phyloP scores from a whole-genome alignment of 2,888 invertebrate species.

The Ochropacha duplaris region DNA sequence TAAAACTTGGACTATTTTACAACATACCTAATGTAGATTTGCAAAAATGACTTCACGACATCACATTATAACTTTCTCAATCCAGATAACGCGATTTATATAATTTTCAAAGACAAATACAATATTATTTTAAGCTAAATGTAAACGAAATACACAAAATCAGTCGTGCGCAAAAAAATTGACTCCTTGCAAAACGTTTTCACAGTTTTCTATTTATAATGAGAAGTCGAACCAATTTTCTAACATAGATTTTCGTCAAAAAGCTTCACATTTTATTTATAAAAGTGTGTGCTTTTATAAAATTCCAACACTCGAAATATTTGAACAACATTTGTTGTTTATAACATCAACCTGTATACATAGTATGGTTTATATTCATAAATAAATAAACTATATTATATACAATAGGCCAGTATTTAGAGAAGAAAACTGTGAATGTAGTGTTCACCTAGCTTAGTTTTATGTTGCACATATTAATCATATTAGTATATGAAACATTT shows the following conservation, averaged over 20 bases:
- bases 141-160: constrained; percentile 51
- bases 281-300: constrained; percentile 1
- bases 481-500: constrained; percentile 52
- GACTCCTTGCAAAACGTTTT: constrained; percentile 19
- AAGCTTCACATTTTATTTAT: not conserved
- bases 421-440: constrained; percentile 27
- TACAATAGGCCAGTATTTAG: constrained; percentile 9
- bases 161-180: constrained; percentile 52
- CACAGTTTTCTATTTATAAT: constrained; percentile 38
- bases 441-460: constrained; percentile 24
- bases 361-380: not conserved
- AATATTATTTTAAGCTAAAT: constrained; percentile 13
- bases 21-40: constrained; percentile 33
- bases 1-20: constrained; percentile 26
- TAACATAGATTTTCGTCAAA: not conserved
- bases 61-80: constrained; percentile 16
- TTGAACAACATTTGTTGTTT: not conserved
- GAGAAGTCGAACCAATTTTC: not conserved
- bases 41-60: constrained; percentile 16
- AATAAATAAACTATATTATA: constrained; percentile 6
- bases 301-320: not conserved
- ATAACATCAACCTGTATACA: not conserved
- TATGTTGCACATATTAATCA: constrained; percentile 41
- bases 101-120: not conserved
- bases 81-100: not conserved